Evolutionary conservation across 2,888 invertebrate species (phyloP).

Genomic region (Pocota personata): DNA sequence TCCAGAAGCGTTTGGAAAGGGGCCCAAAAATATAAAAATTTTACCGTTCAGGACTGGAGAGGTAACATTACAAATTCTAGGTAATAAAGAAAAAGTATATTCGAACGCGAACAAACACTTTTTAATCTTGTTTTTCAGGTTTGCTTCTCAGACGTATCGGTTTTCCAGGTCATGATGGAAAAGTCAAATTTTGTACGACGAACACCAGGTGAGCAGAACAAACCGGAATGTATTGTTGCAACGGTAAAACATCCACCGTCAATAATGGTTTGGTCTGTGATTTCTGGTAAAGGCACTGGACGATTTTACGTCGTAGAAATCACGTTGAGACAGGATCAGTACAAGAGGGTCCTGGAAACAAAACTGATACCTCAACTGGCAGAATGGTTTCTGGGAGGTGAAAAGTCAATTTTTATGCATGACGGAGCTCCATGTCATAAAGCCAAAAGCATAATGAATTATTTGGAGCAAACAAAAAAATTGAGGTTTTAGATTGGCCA

Average conservation of each 20-base stretch:
- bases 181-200: neutral
- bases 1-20: neutral
- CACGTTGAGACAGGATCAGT: too few species aligned
- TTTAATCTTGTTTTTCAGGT: neutral
- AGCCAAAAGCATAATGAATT: too few species aligned
- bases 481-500: too few species aligned
- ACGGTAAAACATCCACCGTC: neutral
- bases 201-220: neutral
- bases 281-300: too few species aligned
- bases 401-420: neutral
- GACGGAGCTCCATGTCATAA: neutral
- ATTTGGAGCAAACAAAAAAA: too few species aligned
- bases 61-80: neutral
- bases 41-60: neutral
- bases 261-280: neutral
- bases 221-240: neutral
- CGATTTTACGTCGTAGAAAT: too few species aligned
- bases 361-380: neutral
- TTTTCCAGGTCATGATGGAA: neutral
- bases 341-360: too few species aligned
- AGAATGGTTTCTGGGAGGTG: neutral
- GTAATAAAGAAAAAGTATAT: neutral
- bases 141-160: neutral
- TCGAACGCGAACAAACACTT: neutral
- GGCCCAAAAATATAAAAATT: neutral